A percentile compares a stretch with the other conserved stretches of the same genome.
These are phyloP conservation scores for Cryptocheilus praepositus DNA, from an alignment of 2,888 invertebrate genomes.

Conservation along the genomic window DNA sequence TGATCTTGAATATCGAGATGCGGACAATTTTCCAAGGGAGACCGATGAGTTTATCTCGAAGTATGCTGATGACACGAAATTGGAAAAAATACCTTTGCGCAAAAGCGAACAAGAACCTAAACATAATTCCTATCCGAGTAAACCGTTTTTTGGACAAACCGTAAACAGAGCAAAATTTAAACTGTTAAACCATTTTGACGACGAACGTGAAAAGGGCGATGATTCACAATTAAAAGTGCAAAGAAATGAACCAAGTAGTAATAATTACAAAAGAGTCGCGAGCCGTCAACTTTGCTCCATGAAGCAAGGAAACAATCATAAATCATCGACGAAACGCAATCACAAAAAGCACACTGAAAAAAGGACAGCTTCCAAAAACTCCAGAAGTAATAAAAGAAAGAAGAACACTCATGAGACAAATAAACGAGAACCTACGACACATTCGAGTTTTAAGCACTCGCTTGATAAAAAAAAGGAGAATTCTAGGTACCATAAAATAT, in stretches of 20 bases:
- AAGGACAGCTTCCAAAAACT: background rate
- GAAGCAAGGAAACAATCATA: background rate
- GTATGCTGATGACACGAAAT: no score
- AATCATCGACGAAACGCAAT: no score
- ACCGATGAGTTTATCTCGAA: no score
- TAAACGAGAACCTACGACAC: slow-evolving; percentile 7
- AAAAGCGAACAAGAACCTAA: background rate
- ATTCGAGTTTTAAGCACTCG: no score
- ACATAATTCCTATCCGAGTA: background rate
- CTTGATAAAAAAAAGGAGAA: background rate
- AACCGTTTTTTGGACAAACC: background rate
- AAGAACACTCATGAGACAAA: slow-evolving; percentile 16
- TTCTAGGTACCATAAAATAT: no score
- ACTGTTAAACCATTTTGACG: background rate
- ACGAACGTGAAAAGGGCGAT: background rate
- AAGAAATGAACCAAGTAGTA: background rate
- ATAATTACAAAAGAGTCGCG: background rate
- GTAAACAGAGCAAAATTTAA: background rate
- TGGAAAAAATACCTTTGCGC: no score
- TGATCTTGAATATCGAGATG: background rate
- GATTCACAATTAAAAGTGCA: no score
- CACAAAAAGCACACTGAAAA: background rate
- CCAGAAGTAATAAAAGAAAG: slow-evolving; percentile 11
- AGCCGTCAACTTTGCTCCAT: background rate
- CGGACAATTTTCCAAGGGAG: background rate